A percentile compares a stretch with the other conserved stretches of the same genome.
These are phyloP conservation scores for Ibidorhyncha struthersii DNA, from an alignment of 2,113 vertebrate genomes.

Conservation along the genomic window DNA sequence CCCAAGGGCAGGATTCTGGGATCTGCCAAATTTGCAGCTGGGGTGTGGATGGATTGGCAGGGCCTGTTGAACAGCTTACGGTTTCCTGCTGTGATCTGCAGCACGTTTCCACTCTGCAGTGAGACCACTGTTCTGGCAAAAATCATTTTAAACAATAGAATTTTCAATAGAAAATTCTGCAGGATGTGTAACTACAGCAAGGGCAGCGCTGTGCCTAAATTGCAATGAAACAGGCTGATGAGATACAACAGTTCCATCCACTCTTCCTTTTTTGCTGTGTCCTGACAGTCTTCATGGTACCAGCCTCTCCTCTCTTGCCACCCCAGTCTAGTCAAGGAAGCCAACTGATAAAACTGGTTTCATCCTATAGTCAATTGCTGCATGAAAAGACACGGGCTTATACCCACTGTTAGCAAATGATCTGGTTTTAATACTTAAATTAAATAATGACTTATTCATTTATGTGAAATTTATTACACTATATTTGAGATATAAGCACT, in stretches of 20 bases:
- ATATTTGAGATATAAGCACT: slow-evolving; percentile 48
- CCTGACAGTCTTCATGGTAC: background rate
- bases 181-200: background rate
- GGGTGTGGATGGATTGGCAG: background rate
- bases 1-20: background rate
- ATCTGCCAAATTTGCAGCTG: background rate
- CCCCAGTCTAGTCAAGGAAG: background rate
- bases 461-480: slow-evolving; percentile 48
- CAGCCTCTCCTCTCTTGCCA: background rate
- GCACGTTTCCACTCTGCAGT: background rate
- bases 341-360: background rate
- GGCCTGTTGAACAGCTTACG: background rate
- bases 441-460: slow-evolving; percentile 62
- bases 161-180: background rate
- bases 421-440: slow-evolving; percentile 40
- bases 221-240: background rate
- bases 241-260: background rate
- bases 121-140: background rate
- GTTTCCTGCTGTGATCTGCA: background rate
- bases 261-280: background rate
- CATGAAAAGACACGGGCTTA: background rate
- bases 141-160: background rate
- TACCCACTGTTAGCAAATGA: background rate
- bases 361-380: background rate
- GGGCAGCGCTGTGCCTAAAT: background rate